Conservation (phyloP, 2,797 vertebrate genomes). For the Sternotherus odoratus region DNA sequence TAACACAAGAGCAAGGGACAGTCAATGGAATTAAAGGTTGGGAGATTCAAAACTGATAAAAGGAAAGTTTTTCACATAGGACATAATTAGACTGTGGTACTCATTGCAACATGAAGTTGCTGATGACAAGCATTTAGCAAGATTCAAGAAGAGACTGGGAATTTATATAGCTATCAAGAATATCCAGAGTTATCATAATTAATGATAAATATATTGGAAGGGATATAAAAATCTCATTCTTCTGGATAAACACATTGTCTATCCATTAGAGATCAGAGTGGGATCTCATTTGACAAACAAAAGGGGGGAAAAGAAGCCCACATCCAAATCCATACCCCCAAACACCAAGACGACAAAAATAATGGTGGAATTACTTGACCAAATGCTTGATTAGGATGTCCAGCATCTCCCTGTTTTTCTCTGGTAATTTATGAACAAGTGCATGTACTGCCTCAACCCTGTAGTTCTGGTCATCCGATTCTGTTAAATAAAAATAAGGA, state of each 20-base stretch:
- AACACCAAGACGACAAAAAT: not conserved
- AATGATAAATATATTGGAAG: not conserved
- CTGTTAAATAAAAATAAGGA: conserved; percentile 78
- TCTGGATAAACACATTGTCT: not conserved
- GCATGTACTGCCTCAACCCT: conserved; percentile 94
- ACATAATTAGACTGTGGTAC: not conserved
- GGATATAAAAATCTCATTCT: not conserved
- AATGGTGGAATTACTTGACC: conserved; percentile 86
- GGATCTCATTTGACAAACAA: not conserved
- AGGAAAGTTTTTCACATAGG: not conserved
- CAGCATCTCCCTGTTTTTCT: conserved; percentile 96
- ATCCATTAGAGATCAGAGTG: not conserved
- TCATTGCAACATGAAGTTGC: not conserved
- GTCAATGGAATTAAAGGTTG: not conserved
- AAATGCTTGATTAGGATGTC: conserved; percentile 95
- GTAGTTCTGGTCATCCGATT: conserved; percentile 97
- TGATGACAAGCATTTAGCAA: not conserved
- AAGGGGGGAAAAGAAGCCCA: not conserved
- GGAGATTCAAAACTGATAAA: not conserved
- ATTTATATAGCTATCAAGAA: not conserved
- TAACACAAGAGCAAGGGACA: not conserved
- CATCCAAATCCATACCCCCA: not conserved
- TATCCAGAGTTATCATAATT: not conserved
- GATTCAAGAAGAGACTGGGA: not conserved
- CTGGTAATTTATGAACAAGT: conserved; percentile 92